A percentile compares a stretch with the other conserved stretches of the same genome.
Conservation (phyloP, 2,888 invertebrate genomes). For the Nemotelus nigrinus region DNA sequence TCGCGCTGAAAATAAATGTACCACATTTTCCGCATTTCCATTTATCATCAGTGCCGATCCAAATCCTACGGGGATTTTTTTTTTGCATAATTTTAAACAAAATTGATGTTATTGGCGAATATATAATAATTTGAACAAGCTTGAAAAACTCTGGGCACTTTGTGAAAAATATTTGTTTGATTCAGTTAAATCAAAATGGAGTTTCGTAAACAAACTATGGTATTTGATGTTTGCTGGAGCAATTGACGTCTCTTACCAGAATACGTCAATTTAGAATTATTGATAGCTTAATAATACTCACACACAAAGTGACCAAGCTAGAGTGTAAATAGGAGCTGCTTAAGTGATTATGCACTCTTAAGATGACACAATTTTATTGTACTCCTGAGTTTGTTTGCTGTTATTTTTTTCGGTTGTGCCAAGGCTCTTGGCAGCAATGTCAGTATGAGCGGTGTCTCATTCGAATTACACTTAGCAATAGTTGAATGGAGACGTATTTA, state of each 20-base stretch:
- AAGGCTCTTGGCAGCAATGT: neutral
- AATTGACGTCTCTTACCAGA: conserved; percentile 26
- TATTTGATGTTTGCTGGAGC: conserved; percentile 24
- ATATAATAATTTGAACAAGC: no score
- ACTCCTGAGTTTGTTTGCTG: conserved; percentile 6
- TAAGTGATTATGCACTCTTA: conserved; percentile 18
- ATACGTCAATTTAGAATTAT: conserved; percentile 32
- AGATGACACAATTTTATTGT: conserved; percentile 29
- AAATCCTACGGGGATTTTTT: no score
- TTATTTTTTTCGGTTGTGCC: conserved; percentile 4
- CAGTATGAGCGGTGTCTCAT: no score
- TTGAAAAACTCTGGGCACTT: no score
- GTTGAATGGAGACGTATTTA: no score
- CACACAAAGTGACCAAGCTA: neutral
- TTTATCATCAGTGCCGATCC: no score
- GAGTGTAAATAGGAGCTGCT: neutral
- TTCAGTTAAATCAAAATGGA: neutral
- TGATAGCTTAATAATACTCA: conserved; percentile 5
- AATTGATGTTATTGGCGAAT: no score
- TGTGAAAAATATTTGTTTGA: no score
- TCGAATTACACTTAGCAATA: no score
- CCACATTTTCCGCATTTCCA: neutral
- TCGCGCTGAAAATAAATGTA: neutral
- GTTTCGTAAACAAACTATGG: conserved; percentile 24
- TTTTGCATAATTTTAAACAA: no score